Conservation (phyloP, 2,113 vertebrate species). For the Bubo blakistoni region DNA sequence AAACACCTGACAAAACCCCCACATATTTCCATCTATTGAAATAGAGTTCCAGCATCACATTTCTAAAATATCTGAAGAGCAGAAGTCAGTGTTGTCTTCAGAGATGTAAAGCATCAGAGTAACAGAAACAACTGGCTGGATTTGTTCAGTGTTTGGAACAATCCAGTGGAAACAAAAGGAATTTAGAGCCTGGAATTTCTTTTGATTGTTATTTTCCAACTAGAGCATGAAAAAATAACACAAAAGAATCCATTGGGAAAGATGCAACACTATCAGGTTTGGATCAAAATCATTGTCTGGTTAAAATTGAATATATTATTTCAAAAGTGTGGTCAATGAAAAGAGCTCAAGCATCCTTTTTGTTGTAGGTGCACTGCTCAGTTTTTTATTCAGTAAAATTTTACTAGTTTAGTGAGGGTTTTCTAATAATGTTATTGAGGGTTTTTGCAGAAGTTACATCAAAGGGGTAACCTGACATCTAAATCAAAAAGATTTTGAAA, state of each 20-base stretch:
- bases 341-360: background rate
- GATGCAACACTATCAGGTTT: background rate
- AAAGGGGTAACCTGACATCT: background rate
- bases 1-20: background rate
- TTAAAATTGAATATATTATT: background rate
- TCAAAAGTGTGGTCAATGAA: background rate
- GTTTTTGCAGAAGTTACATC: background rate
- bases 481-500: background rate
- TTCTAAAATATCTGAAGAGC: background rate
- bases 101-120: background rate
- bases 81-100: background rate
- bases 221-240: background rate
- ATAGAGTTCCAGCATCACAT: background rate
- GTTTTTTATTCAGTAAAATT: background rate
- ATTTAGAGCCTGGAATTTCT: background rate
- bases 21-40: background rate
- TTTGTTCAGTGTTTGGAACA: background rate
- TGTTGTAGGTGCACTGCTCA: background rate
- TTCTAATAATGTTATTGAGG: background rate
- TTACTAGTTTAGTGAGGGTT: background rate
- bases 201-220: slow-evolving; percentile 17
- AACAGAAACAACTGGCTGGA: background rate
- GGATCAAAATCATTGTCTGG: background rate
- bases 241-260: background rate
- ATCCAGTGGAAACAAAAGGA: background rate